Evolutionary conservation across 2,888 invertebrate genomes (phyloP).

Genomic region (Homarus gammarus): DNA sequence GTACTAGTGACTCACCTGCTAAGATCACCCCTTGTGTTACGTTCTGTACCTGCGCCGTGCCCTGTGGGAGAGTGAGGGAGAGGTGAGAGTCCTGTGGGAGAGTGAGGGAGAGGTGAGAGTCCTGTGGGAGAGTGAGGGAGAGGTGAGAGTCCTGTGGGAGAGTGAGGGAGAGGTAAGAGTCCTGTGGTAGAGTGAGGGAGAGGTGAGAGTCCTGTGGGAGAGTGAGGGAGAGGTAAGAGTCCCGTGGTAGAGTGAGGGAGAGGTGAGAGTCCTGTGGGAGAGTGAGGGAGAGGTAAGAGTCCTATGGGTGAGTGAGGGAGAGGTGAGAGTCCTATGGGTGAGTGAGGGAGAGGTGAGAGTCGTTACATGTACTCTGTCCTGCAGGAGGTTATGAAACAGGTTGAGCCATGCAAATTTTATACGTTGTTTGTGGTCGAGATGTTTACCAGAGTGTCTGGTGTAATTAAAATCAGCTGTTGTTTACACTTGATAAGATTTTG

Average conservation of each 20-base stretch:
- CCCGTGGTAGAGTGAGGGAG: not conserved
- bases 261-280: not conserved
- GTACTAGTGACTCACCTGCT: slow-evolving; percentile 55
- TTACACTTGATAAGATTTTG: too few species aligned
- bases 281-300: not conserved
- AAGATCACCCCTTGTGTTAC: slow-evolving; percentile 56
- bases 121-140: not conserved
- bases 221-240: not conserved
- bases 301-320: too few species aligned
- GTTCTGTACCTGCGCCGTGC: slow-evolving; percentile 52
- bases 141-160: not conserved
- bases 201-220: not conserved
- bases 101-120: too few species aligned
- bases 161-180: not conserved
- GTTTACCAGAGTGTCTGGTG: too few species aligned
- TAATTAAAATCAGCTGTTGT: too few species aligned
- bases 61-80: slow-evolving; percentile 26
- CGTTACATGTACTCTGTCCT: too few species aligned
- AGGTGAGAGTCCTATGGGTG: not conserved
- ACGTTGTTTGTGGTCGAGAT: too few species aligned
- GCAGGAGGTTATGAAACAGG: too few species aligned
- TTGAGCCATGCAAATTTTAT: too few species aligned
- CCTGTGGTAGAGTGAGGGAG: too few species aligned
- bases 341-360: not conserved
- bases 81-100: not conserved